Evolutionary conservation across 2,113 vertebrate genomes (phyloP), one percentile per base, ranked within the genome.

Genomic region (human (Homo sapiens)): DNA sequence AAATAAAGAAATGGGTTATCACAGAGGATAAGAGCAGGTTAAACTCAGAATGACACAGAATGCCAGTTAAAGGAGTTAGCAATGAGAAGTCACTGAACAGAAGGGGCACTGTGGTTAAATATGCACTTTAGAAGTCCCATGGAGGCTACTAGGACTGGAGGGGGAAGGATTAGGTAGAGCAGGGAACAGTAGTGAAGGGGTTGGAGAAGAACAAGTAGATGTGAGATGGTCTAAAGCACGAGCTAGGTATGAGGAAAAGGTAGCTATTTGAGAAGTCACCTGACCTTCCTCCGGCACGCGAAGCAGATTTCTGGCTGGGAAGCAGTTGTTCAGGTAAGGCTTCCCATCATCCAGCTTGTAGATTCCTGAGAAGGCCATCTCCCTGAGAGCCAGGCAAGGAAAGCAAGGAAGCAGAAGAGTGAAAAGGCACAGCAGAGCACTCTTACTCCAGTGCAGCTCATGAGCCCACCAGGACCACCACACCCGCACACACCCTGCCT

Each of bases 221-320:
- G 1, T 55, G 45, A 61, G 68, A 43, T 40, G 68, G 52, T 57
- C 18, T 81, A 45, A 95, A 81, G 43, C 23, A 93, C 75, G 55
- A 86, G 61, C 13, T 25, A 14, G 45, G 32, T 52, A 4, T 79
- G 73, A 92, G 55, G 57, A 40, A 84, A 93, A 73, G 16, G 79
- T 75, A 76, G 8, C 72, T 30, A 66, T 48, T 1, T 16, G 32
- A 68, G 66, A 97, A 95, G 78, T 90, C 79, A 61, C 0, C 35
- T 88, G 96, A 99, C 99, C 99, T 98, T 99, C 98, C 75, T 98
- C 97, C 1, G 94, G 98, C 8, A 90, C 59, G n/a, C 72, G 83
- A 86, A 98, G 96, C 72, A 98, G 92, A 45, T 75, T 98, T 95
- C 98, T 98, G 78, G 98, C 98, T n/a, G 99, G 99, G 97, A 99